phyloP scores from a whole-genome alignment of 2,797 vertebrate genomes.

The Halcyon badia region DNA sequence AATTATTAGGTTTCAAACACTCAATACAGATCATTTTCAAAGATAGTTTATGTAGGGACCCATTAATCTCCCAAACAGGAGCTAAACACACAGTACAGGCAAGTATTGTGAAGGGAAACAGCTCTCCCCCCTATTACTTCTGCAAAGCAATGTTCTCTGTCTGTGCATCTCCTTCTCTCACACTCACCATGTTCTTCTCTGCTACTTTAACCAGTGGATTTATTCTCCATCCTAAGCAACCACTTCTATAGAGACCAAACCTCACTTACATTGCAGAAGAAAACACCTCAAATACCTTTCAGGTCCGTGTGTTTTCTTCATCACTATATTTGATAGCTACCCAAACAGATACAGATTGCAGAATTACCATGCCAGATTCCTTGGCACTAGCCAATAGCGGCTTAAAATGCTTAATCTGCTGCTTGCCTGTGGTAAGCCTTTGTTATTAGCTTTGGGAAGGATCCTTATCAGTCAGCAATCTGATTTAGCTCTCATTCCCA shows the following conservation, averaged over 20 bases:
- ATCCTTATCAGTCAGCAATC: constrained; percentile 46
- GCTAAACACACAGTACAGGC: not conserved
- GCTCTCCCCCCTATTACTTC: not conserved
- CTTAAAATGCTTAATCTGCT: constrained; percentile 32
- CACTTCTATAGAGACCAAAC: not conserved
- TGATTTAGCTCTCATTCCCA: constrained; percentile 49
- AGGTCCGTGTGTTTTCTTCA: not conserved
- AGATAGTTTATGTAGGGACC: not conserved
- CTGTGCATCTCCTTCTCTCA: not conserved
- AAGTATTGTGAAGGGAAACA: not conserved
- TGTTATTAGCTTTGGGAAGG: constrained; percentile 50
- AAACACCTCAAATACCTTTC: not conserved
- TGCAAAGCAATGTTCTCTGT: not conserved
- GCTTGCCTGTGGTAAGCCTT: constrained; percentile 30
- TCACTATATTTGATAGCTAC: not conserved
- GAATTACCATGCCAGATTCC: not conserved
- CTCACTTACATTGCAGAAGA: not conserved
- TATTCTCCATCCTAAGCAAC: not conserved
- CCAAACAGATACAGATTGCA: constrained; percentile 24
- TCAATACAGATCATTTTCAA: not conserved
- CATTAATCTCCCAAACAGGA: not conserved
- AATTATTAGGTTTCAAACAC: not conserved
- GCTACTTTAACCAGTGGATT: not conserved
- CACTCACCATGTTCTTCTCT: not conserved
- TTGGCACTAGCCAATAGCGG: not conserved